These are phyloP conservation scores for Meteorus colon DNA, from an alignment of 2,888 invertebrate species.

Conservation along the genomic window DNA sequence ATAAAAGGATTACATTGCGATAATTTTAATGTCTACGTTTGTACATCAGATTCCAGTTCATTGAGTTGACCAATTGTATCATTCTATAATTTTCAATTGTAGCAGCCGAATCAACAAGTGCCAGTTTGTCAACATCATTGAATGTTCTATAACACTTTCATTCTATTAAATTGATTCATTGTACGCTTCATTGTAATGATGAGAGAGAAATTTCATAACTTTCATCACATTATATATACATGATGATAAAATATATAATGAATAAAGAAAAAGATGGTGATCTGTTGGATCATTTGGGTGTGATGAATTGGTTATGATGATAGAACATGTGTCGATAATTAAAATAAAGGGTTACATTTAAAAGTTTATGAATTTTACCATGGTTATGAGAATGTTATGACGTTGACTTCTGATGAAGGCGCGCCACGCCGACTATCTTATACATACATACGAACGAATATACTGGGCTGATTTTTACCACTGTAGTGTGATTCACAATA, in stretches of 20 bases:
- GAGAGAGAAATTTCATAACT: not conserved
- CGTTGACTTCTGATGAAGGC: conserved; percentile 58
- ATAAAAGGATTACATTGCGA: conserved; percentile 1
- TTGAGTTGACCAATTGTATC: not conserved
- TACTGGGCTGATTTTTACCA: not conserved
- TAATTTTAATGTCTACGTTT: not conserved
- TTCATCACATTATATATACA: not conserved
- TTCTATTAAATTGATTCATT: not conserved
- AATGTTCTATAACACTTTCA: not conserved
- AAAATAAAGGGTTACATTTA: not conserved
- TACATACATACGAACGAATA: not conserved
- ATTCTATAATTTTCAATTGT: not conserved
- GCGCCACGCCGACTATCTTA: conserved; percentile 61
- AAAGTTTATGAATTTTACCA: conserved; percentile 56
- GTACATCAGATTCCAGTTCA: conserved; percentile 9
- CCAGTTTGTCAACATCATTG: not conserved
- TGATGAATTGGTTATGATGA: conserved; percentile 9
- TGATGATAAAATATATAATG: not conserved
- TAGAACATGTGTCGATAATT: not conserved
- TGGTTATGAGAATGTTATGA: conserved; percentile 51
- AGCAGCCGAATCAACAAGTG: conserved; percentile 36
- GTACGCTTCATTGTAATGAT: not conserved
- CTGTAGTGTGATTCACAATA: not conserved
- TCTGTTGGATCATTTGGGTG: not conserved
- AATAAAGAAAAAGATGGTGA: not conserved